A percentile compares a stretch with the other conserved stretches of the same genome.
Evolutionary conservation across 2,113 vertebrate genomes (phyloP).

Genomic region (Esox niger): DNA sequence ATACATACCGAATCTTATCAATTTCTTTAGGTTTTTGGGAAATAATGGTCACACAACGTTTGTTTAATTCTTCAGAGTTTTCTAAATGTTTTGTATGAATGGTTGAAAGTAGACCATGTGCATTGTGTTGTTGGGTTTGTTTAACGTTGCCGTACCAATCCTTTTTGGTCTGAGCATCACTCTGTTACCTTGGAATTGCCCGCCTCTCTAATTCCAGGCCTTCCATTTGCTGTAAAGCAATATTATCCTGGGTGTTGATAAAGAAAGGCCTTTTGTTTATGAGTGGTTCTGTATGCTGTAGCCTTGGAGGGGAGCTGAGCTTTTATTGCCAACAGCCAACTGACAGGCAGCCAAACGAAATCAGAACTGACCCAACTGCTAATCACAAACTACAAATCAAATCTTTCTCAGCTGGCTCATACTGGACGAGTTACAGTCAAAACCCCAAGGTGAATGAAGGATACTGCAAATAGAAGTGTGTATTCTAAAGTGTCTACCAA

Average conservation of each 20-base stretch:
- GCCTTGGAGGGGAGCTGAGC: not conserved
- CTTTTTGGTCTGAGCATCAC: no score
- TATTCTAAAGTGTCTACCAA: slow-evolving; percentile 49
- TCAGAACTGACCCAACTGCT: not conserved
- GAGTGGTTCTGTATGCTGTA: not conserved
- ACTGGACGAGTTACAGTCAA: not conserved
- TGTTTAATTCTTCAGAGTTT: no score
- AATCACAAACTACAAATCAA: slow-evolving; percentile 1
- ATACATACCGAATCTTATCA: no score
- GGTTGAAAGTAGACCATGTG: no score
- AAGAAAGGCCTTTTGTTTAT: slow-evolving; percentile 9
- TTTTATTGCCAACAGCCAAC: not conserved
- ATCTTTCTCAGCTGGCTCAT: no score
- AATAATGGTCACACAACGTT: no score
- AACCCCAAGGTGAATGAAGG: not conserved
- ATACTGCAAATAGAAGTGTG: not conserved
- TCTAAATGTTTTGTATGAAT: no score
- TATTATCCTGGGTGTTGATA: slow-evolving; percentile 3
- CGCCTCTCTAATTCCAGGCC: slow-evolving; percentile 16
- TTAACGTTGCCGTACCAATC: no score
- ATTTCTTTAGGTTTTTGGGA: no score
- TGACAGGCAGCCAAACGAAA: slow-evolving; percentile 8
- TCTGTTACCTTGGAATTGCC: no score
- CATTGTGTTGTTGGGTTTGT: no score
- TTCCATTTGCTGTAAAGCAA: not conserved